These are phyloP conservation scores for Hippocampus guttulatus DNA, from an alignment of 2,113 vertebrate genomes.

Conservation along the genomic window DNA sequence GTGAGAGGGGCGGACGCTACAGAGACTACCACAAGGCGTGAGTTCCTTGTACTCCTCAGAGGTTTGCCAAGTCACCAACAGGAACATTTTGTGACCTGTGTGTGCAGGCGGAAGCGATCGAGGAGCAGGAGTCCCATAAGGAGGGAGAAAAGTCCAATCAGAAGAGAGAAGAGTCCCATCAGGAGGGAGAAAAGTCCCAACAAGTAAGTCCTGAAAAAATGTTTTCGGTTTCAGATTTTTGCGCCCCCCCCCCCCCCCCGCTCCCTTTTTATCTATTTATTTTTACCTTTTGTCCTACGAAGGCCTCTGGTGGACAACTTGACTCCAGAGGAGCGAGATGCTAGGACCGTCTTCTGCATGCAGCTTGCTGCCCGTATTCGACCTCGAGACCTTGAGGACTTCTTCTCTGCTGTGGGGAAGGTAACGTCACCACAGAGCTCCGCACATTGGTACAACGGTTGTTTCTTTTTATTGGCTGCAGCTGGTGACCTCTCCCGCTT, in stretches of 20 bases:
- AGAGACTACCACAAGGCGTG: conserved; percentile 71
- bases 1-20: conserved; percentile 85
- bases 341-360: conserved; percentile 96
- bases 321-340: conserved; percentile 92
- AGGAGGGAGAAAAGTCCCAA: conserved; percentile 82
- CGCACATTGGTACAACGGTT: too few relatives aligned
- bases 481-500: background rate
- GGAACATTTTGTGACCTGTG: conserved; percentile 11
- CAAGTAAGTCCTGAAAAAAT: conserved; percentile 68
- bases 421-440: conserved; percentile 51
- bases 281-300: background rate
- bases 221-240: too few relatives aligned
- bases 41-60: conserved; percentile 41
- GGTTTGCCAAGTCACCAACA: background rate
- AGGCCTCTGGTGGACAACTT: conserved; percentile 92
- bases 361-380: conserved; percentile 94
- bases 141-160: conserved; percentile 84
- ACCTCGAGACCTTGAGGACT: conserved; percentile 93
- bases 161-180: conserved; percentile 62
- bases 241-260: too few relatives aligned
- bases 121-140: conserved; percentile 89
- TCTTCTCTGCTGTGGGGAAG: conserved; percentile 97
- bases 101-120: conserved; percentile 78
- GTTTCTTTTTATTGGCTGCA: too few relatives aligned
- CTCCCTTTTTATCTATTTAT: too few relatives aligned